A percentile compares a stretch with the other conserved stretches of the same genome.
Conservation (phyloP, 2,113 vertebrate genomes). For the Agapornis roseicollis region DNA sequence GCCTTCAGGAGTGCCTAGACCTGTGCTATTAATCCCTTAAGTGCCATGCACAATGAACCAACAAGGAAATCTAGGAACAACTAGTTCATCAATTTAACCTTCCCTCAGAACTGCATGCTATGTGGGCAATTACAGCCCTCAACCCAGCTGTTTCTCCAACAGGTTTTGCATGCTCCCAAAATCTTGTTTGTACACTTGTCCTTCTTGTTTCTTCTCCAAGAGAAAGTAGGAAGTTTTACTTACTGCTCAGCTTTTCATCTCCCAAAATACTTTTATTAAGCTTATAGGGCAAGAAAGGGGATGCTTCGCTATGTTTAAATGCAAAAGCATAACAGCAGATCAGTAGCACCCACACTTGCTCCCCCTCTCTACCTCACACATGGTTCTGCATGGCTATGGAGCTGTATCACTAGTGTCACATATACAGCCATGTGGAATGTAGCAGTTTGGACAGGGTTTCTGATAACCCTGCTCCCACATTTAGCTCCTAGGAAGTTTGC, state of each 20-base stretch:
- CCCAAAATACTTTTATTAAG: neutral
- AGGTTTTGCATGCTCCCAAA: neutral
- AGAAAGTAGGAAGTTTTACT: neutral
- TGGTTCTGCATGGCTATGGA: neutral
- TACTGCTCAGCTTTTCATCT: neutral
- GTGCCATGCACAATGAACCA: neutral
- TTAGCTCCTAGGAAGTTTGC: neutral
- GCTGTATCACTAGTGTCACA: neutral
- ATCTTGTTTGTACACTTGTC: neutral
- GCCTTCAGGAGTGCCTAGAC: neutral
- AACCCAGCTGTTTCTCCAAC: neutral
- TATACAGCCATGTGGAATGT: neutral
- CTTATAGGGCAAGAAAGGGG: neutral
- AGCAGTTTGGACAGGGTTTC: neutral
- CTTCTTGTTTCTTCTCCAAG: neutral
- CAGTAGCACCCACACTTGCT: accelerated
- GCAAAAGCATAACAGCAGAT: neutral
- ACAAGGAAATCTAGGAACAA: neutral
- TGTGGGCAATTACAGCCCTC: neutral
- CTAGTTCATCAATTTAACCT: neutral
- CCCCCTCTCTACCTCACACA: neutral
- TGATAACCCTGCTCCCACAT: neutral
- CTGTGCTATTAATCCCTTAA: neutral
- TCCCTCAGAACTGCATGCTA: neutral
- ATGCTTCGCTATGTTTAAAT: neutral